phyloP scores from a whole-genome alignment of 2,113 vertebrate genomes.

The Oxyruncus cristatus region DNA sequence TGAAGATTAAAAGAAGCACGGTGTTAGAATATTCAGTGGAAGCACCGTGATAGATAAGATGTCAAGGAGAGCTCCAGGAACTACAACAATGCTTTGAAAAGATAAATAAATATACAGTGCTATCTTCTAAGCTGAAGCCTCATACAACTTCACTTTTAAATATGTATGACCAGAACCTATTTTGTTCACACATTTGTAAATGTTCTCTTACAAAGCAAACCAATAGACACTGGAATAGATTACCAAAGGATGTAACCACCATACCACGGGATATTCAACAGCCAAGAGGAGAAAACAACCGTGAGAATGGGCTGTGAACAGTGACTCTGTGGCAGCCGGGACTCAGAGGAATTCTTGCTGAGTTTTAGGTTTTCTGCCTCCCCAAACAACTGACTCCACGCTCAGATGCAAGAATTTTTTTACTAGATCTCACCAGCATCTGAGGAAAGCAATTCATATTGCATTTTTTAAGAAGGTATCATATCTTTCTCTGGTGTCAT shows the following conservation, averaged over 20 bases:
- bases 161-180: conserved; percentile 64
- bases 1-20: conserved; percentile 70
- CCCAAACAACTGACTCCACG: background rate
- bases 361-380: background rate
- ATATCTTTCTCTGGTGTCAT: background rate
- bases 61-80: conserved; percentile 68
- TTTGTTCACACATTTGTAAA: conserved; percentile 34
- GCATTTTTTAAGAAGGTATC: background rate
- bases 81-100: conserved; percentile 61
- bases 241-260: background rate
- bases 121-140: conserved; percentile 61
- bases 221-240: background rate
- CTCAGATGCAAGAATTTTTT: background rate
- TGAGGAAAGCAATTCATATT: background rate
- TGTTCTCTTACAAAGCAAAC: conserved; percentile 26
- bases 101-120: conserved; percentile 66
- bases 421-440: background rate
- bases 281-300: background rate
- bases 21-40: conserved; percentile 72
- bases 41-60: conserved; percentile 66
- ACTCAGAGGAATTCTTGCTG: background rate
- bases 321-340: background rate
- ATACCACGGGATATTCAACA: background rate
- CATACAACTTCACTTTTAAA: conserved; percentile 70
- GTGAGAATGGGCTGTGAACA: background rate